phyloP scores from a whole-genome alignment of 1,140 invertebrate genomes.

The Oncopodura yosiiana region DNA sequence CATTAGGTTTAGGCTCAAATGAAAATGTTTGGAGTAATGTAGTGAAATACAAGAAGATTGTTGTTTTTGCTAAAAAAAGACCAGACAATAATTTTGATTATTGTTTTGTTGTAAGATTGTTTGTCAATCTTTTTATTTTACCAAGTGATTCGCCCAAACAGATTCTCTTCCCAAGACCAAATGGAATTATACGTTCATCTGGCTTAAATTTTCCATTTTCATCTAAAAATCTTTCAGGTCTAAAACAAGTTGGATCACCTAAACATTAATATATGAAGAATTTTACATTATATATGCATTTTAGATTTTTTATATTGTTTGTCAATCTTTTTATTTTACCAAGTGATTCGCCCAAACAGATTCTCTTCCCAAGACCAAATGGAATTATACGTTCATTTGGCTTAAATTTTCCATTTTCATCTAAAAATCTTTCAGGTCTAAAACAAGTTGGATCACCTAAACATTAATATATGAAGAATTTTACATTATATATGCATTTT shows the following conservation, averaged over 20 bases:
- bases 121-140: too few species aligned
- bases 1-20: slow-evolving; percentile 46
- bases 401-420: slow-evolving; percentile 38
- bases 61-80: slow-evolving; percentile 67
- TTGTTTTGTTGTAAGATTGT: too few species aligned
- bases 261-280: too few species aligned
- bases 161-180: slow-evolving; percentile 52
- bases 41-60: slow-evolving; percentile 71
- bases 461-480: too few species aligned
- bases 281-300: too few species aligned
- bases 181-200: slow-evolving; percentile 58
- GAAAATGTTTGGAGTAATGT: slow-evolving; percentile 65
- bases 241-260: slow-evolving; percentile 58
- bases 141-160: slow-evolving; percentile 16
- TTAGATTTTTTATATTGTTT: too few species aligned
- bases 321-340: too few species aligned
- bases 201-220: slow-evolving; percentile 53
- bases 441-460: slow-evolving; percentile 60
- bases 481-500: too few species aligned
- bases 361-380: not conserved
- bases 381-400: slow-evolving; percentile 1
- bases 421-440: slow-evolving; percentile 63
- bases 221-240: slow-evolving; percentile 64
- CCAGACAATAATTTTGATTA: too few species aligned
- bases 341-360: not conserved